A percentile compares a stretch with the other conserved stretches of the same genome.
Conservation (phyloP, 2,113 vertebrate species). For the Aptenodytes forsteri region DNA sequence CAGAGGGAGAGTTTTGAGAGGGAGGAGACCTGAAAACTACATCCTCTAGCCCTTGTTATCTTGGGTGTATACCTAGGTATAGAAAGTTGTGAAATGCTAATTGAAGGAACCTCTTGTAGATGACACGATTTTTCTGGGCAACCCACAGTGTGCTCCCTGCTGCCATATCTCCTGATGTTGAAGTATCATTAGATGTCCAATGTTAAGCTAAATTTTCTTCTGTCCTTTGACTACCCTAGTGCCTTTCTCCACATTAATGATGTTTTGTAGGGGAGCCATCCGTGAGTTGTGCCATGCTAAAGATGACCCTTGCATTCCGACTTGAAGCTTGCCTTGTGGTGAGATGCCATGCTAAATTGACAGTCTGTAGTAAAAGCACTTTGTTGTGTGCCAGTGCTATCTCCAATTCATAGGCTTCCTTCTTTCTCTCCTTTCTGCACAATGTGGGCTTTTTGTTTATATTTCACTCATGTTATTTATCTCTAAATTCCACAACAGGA, state of each 20-base stretch:
- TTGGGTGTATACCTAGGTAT: not conserved
- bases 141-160: not conserved
- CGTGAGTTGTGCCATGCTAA: not conserved
- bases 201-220: not conserved
- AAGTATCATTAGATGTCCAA: not conserved
- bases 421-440: not conserved
- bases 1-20: not conserved
- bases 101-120: not conserved
- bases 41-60: not conserved
- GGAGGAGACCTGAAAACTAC: not conserved
- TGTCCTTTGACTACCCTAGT: not conserved
- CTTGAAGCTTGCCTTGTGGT: not conserved
- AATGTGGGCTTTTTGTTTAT: not conserved
- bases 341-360: not conserved
- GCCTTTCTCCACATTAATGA: not conserved
- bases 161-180: not conserved
- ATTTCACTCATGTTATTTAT: not conserved
- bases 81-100: not conserved
- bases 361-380: not conserved
- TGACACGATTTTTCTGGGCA: not conserved
- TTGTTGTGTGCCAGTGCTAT: not conserved
- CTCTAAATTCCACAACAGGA: conserved; percentile 78
- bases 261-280: not conserved
- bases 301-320: not conserved
- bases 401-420: not conserved